phyloP scores from a whole-genome alignment of 2,888 invertebrate genomes.

The Sericinus montela region DNA sequence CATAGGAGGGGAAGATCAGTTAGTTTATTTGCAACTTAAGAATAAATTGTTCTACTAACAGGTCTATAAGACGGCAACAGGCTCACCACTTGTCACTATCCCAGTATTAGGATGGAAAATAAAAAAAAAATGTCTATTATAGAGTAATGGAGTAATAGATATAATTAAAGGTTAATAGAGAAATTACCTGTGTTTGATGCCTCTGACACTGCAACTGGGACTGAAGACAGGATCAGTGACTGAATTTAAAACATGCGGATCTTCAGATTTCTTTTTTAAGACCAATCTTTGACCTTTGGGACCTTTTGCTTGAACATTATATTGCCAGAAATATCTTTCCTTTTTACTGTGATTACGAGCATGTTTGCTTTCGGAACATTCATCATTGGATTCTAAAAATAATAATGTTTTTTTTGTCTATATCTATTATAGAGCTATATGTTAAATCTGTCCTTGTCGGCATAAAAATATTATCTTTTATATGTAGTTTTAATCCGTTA shows the following conservation, averaged over 20 bases:
- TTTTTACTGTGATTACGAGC: conserved; percentile 79
- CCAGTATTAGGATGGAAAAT: too few species aligned
- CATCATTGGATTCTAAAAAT: conserved; percentile 82
- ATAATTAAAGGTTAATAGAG: too few species aligned
- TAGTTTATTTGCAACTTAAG: too few species aligned
- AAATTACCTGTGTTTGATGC: conserved; percentile 92
- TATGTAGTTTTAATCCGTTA: too few species aligned
- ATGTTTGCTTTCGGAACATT: conserved; percentile 73
- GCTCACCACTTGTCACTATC: too few species aligned
- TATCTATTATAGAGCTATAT: conserved; percentile 4
- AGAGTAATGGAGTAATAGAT: too few species aligned
- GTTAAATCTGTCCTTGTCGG: neutral
- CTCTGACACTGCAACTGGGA: conserved; percentile 92
- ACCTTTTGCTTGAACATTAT: conserved; percentile 98
- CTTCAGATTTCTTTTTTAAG: conserved; percentile 90
- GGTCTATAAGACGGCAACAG: too few species aligned
- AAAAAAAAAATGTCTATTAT: too few species aligned
- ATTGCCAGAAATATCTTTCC: conserved; percentile 98
- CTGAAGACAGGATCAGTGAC: conserved; percentile 98
- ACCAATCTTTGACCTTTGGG: conserved; percentile 96
- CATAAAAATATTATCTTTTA: too few species aligned
- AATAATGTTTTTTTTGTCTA: conserved; percentile 14
- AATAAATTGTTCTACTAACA: too few species aligned
- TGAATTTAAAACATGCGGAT: conserved; percentile 94
- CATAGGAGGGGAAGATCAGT: too few species aligned